Conservation (phyloP, 2,888 invertebrate species). For the Pammene aurita region DNA sequence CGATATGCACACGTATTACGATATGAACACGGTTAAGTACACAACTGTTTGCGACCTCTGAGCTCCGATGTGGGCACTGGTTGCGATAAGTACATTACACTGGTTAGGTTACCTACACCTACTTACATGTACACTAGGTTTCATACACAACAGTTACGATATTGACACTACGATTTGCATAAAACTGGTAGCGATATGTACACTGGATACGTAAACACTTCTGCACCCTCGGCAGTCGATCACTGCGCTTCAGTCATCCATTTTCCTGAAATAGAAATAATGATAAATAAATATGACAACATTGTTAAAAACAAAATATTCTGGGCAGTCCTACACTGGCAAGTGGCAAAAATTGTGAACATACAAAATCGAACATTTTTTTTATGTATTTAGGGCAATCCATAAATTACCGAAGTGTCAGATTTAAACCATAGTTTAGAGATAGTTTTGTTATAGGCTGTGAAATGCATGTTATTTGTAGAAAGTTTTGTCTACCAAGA, state of each 20-base stretch:
- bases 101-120: not conserved
- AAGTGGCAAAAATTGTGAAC: no score
- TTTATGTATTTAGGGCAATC: no score
- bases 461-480: no score
- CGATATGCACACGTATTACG: no score
- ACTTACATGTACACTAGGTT: not conserved
- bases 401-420: no score
- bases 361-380: no score
- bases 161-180: not conserved
- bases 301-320: not conserved
- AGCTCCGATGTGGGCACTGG: not conserved
- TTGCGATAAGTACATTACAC: not conserved
- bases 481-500: no score
- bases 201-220: constrained; percentile 31
- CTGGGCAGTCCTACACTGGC: not conserved
- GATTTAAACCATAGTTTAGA: no score
- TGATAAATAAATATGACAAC: not conserved
- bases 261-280: constrained; percentile 36
- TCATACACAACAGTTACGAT: not conserved
- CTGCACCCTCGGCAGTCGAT: constrained; percentile 1
- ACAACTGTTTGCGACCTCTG: not conserved
- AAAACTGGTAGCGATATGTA: constrained; percentile 14
- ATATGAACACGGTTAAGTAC: not conserved
- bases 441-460: no score
- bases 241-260: constrained; percentile 27